Evolutionary conservation across 2,797 vertebrate genomes (phyloP), one percentile per base, ranked within the genome.

Genomic region (Phalloptychus januarius): DNA sequence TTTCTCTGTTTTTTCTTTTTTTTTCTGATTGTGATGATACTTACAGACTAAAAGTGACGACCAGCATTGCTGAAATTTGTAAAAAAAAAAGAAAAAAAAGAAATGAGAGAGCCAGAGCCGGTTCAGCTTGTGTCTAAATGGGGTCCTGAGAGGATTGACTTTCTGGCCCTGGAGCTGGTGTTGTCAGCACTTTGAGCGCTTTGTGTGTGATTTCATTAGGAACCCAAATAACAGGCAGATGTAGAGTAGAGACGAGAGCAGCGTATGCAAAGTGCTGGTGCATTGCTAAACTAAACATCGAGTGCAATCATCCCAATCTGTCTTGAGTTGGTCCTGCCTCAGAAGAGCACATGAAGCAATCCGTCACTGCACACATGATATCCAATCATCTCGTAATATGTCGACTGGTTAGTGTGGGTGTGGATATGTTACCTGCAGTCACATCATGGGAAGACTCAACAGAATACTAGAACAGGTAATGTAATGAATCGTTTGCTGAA

Each of bases 141-240:
- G 92, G 91, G 91, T 90, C 94, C 94, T 85, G 89, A 91, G 95
- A 95, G 95, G 95, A 95, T 95, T 95, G 94, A 91, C 91, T 95
- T 89, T 93, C 91, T 89, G 91, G 93, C 91, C 93, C 78, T 63
- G 83, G 78, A 89, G 92, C 90, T 90, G 88, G 91, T 91, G 87
- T 92, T 93, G 94, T 96, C 95, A 96, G 95, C 94, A 95, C 92
- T 95, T 95, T 95, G 91, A 91, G 86, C 86, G 93, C 95, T 95
- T 96, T 95, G 91, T 88, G 85, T 90, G 88, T 92, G 93, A 94
- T 95, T 96, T 96, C 94, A 96, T 95, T 95, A 95, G 93, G 90
- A 91, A 84, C 88, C 80, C 91, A 92, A 95, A 95, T 94, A 94
- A 94, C 90, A 92, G 88, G 42, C 84, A 85, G 90, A 94, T 95